Conservation (phyloP, 2,797 vertebrate species). For the Rhinogobio ventralis region DNA sequence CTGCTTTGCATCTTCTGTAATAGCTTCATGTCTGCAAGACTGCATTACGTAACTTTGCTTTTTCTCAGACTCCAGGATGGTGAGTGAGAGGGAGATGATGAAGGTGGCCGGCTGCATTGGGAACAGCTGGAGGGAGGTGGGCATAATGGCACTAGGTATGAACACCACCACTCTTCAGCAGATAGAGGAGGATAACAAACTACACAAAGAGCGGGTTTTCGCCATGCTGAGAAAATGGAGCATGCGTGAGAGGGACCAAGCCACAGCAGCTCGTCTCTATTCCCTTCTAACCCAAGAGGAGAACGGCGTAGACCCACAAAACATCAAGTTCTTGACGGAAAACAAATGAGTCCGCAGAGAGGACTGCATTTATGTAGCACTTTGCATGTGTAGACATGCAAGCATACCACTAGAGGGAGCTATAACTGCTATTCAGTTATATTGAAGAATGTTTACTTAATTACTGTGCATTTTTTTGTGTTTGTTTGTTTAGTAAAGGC, state of each 20-base stretch:
- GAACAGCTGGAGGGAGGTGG: constrained; percentile 75
- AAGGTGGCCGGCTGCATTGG: constrained; percentile 69
- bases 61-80: constrained; percentile 55
- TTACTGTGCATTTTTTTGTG: neutral
- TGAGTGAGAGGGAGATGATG: constrained; percentile 80
- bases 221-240: constrained; percentile 75
- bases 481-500: constrained; percentile 5
- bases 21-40: neutral
- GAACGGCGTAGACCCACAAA: constrained; percentile 60
- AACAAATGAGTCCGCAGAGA: constrained; percentile 30
- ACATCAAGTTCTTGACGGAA: constrained; percentile 70
- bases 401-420: constrained; percentile 19
- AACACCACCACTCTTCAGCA: constrained; percentile 73
- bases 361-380: constrained; percentile 10
- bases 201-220: constrained; percentile 72
- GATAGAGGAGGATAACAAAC: constrained; percentile 71
- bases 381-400: neutral
- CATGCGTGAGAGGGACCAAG: constrained; percentile 60
- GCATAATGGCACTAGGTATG: constrained; percentile 70
- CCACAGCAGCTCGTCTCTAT: constrained; percentile 72
- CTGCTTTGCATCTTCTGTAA: constrained; percentile 3
- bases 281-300: constrained; percentile 70
- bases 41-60: neutral
- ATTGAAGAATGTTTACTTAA: neutral
- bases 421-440: neutral